Conservation (phyloP, 2,113 vertebrate species). For the Isichthys henryi region DNA sequence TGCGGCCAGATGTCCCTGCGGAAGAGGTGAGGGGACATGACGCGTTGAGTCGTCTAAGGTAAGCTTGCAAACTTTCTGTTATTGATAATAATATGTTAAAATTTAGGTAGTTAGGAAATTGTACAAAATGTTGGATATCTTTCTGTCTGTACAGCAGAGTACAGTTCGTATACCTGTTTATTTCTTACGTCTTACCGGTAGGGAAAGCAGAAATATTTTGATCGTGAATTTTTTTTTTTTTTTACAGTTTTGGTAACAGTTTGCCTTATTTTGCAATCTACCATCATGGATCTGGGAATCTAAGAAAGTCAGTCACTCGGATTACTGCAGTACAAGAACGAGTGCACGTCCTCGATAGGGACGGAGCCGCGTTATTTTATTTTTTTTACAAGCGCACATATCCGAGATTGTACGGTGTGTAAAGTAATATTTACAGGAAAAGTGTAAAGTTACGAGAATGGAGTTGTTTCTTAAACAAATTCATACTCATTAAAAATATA, state of each 20-base stretch:
- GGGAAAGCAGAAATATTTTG: neutral
- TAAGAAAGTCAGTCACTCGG: neutral
- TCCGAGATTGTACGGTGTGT: neutral
- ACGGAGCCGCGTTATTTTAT: neutral
- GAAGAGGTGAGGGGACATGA: neutral
- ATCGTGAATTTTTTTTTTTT: neutral
- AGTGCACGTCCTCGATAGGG: neutral
- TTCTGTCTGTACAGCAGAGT: neutral
- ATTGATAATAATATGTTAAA: neutral
- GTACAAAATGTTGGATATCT: neutral
- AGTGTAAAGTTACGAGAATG: neutral
- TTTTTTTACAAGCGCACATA: neutral
- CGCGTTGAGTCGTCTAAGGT: neutral
- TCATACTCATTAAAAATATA: neutral
- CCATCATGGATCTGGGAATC: neutral
- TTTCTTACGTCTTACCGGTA: neutral
- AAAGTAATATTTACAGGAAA: neutral
- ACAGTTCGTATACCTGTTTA: neutral
- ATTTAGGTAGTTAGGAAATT: neutral
- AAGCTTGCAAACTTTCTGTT: neutral
- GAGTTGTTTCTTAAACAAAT: neutral
- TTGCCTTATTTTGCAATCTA: neutral
- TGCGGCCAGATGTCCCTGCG: neutral
- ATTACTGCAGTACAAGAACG: neutral
- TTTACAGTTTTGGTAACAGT: neutral